phyloP scores from a whole-genome alignment of 2,797 vertebrate species.

The Bufotes viridis region DNA sequence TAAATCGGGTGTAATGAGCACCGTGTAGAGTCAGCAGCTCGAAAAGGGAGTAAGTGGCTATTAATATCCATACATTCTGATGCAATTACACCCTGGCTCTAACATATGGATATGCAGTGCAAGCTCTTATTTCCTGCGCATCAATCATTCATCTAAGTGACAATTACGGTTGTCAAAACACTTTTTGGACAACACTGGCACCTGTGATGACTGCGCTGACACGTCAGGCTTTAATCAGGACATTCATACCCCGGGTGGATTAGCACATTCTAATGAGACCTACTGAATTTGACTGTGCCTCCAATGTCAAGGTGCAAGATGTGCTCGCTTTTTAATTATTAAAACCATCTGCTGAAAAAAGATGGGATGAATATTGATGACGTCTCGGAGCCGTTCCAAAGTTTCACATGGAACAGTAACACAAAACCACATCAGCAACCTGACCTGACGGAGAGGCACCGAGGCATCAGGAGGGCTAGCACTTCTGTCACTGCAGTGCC shows the following conservation, averaged over 20 bases:
- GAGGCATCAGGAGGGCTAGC: slow-evolving; percentile 15
- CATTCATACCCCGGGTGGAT: slow-evolving; percentile 23
- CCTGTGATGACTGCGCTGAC: slow-evolving; percentile 33
- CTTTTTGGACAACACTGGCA: slow-evolving; percentile 25
- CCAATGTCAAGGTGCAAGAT: slow-evolving; percentile 61
- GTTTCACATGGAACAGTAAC: slow-evolving; percentile 56
- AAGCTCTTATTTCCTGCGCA: slow-evolving; percentile 32
- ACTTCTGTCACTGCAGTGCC: background rate
- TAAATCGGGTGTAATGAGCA: background rate
- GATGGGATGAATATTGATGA: slow-evolving; percentile 65
- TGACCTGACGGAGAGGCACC: slow-evolving; percentile 31
- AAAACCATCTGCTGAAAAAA: slow-evolving; percentile 58
- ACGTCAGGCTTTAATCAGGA: slow-evolving; percentile 43
- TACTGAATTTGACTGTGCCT: slow-evolving; percentile 39
- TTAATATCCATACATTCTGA: slow-evolving; percentile 18
- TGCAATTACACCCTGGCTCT: slow-evolving; percentile 15
- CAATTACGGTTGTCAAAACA: slow-evolving; percentile 52
- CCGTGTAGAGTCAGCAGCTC: background rate
- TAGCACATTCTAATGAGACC: slow-evolving; percentile 54
- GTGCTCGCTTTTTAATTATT: slow-evolving; percentile 63
- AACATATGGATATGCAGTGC: background rate
- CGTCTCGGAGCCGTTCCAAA: slow-evolving; percentile 54
- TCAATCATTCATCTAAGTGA: slow-evolving; percentile 49
- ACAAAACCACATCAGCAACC: slow-evolving; percentile 49
- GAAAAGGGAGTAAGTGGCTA: background rate